Conservation (phyloP, 2,113 vertebrate genomes). For the Paedocypris sp. region DNA sequence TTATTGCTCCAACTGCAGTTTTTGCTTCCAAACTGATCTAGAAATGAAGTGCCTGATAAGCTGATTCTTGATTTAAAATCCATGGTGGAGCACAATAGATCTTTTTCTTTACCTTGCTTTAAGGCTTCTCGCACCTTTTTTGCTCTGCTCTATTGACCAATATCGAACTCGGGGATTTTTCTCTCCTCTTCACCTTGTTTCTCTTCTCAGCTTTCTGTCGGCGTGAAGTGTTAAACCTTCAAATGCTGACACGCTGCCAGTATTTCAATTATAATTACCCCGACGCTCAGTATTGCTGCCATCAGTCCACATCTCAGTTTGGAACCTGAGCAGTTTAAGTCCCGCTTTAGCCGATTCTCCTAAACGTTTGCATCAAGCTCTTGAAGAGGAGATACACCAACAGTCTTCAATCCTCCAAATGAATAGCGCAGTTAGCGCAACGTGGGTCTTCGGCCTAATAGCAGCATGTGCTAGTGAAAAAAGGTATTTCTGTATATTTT, state of each 20-base stretch:
- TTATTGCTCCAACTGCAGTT: background rate
- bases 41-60: background rate
- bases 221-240: slow-evolving; percentile 1
- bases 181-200: background rate
- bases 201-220: background rate
- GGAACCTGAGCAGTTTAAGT: background rate
- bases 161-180: background rate
- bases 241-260: slow-evolving; percentile 13
- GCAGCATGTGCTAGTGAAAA: no score
- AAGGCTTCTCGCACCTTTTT: background rate
- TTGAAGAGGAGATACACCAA: slow-evolving; percentile 16
- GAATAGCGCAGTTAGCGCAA: slow-evolving; percentile 14
- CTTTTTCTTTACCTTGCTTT: background rate
- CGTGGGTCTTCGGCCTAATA: no score
- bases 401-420: slow-evolving; percentile 16
- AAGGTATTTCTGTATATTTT: no score
- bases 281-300: background rate
- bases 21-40: background rate
- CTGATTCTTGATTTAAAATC: background rate
- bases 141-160: background rate
- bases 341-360: background rate
- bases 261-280: slow-evolving; percentile 14
- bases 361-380: background rate
- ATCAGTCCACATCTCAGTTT: background rate
- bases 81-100: background rate